phyloP scores from a whole-genome alignment of 2,797 vertebrate species.

The Trichosurus vulpecula region DNA sequence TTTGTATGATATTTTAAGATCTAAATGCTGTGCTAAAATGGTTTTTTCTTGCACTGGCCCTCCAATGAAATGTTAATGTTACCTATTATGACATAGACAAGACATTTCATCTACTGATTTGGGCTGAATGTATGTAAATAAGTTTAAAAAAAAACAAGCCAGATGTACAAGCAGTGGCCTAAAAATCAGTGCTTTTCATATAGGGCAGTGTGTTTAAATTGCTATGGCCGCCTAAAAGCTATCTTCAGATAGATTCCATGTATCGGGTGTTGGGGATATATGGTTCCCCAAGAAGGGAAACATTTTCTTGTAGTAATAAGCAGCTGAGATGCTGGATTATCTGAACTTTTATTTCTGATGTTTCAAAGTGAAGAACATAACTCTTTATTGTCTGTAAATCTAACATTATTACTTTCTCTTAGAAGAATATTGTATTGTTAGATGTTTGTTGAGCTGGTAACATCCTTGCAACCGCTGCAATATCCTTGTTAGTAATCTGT shows the following conservation, averaged over 20 bases:
- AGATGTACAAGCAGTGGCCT: conserved; percentile 84
- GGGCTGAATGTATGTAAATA: conserved; percentile 90
- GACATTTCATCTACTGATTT: conserved; percentile 83
- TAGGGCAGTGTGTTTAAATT: conserved; percentile 81
- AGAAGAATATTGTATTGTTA: conserved; percentile 88
- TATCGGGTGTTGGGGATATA: conserved; percentile 80
- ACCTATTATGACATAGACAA: conserved; percentile 84
- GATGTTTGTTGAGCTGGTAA: conserved; percentile 89
- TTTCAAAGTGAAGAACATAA: conserved; percentile 85
- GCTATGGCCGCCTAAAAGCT: conserved; percentile 83
- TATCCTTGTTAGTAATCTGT: conserved; percentile 87
- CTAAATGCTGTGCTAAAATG: conserved; percentile 83
- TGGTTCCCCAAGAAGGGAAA: conserved; percentile 80
- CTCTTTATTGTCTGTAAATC: conserved; percentile 88
- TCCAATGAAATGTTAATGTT: conserved; percentile 81
- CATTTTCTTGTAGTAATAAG: conserved; percentile 82
- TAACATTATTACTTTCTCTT: conserved; percentile 88
- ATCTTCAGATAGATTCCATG: conserved; percentile 81
- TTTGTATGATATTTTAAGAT: conserved; percentile 87
- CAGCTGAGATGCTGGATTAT: conserved; percentile 81
- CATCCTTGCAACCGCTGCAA: conserved; percentile 85
- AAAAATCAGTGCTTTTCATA: conserved; percentile 83
- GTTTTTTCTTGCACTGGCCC: conserved; percentile 84
- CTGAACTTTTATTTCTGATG: conserved; percentile 84
- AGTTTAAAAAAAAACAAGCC: conserved; percentile 74